Base-by-base conservation (phyloP, 2,113 vertebrate species). In the Clarias gariepinus region DNA sequence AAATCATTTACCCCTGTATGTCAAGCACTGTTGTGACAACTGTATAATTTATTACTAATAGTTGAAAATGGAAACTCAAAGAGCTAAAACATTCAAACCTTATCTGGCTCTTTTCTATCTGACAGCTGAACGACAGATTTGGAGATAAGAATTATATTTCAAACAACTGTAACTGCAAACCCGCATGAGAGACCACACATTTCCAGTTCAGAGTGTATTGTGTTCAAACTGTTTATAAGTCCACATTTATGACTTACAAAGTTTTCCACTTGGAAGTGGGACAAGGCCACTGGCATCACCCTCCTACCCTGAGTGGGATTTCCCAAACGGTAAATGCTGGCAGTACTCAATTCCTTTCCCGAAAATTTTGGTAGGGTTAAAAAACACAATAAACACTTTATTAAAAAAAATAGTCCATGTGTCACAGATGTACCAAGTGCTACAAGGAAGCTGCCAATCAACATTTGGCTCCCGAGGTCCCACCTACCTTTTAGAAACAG, bases 361-460 rank as follows among this genome's bases (percentile, higher is more conserved):
- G 76, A 52, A 28, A 74, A 18, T 13, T 16, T 84, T 60, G 15
- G 23, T 8, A 47, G 82, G 33, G 47, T 8, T 47, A 47, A 47
- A 47, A 47, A 47, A 47, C 4, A 41, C 41, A 41, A 41, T 6
- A 41, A 41, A 41, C 41, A 41, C 47, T 21, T 58, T 30, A 60
- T 41, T 36, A 52, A 64, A 69, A 55, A 23, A 36, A 1, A 71
- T 7, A 73, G 12, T 47, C 53, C 52, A 47, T 7, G 25, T 52
- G 33, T 47, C 61, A 25, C 33, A 23, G 55, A 74, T 60, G 82
- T 13, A 41, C 30, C 36, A 9, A 84, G 19, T 36, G 16, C 30
- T 60, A 11, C 52, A 47, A 74, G 83, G 83, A 84, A 76, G 25
- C 83, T 61, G 33, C 83, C 61, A 76, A 19, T 53, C 25, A 68